These are phyloP conservation scores for Pseudochromis fuscus DNA, from an alignment of 2,797 vertebrate species.

Conservation along the genomic window DNA sequence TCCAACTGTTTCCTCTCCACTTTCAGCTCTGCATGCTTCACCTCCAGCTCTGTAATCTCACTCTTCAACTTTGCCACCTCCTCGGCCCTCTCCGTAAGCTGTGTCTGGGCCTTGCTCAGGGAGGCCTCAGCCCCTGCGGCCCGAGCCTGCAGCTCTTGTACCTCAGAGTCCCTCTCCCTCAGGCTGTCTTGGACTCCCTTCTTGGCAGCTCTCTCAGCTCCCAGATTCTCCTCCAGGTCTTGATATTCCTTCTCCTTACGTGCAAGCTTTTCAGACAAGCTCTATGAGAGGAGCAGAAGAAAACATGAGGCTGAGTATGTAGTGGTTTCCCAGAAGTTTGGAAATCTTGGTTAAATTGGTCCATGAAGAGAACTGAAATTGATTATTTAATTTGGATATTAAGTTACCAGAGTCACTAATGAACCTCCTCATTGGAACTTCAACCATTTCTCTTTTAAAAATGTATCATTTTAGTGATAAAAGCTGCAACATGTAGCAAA, in stretches of 20 bases:
- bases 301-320: not conserved
- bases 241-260: conserved; percentile 89
- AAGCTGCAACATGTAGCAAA: conserved; percentile 10
- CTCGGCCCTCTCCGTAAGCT: conserved; percentile 87
- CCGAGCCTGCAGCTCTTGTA: conserved; percentile 91
- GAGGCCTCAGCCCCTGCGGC: conserved; percentile 86
- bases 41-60: conserved; percentile 90
- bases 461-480: not conserved
- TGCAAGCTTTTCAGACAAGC: conserved; percentile 88
- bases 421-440: not conserved
- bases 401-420: not conserved
- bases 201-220: conserved; percentile 85
- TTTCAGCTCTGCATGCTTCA: conserved; percentile 91
- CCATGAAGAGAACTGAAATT: not conserved
- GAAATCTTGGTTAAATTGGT: not conserved
- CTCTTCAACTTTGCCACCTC: conserved; percentile 87
- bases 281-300: conserved; percentile 74
- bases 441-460: conserved; percentile 20
- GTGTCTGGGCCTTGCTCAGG: conserved; percentile 86
- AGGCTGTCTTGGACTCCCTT: conserved; percentile 88
- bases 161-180: conserved; percentile 91
- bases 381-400: too few species aligned
- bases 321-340: not conserved
- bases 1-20: conserved; percentile 94
- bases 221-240: conserved; percentile 88